Base-by-base conservation (phyloP, 2,113 vertebrate genomes). In the Menidia beryllina region DNA sequence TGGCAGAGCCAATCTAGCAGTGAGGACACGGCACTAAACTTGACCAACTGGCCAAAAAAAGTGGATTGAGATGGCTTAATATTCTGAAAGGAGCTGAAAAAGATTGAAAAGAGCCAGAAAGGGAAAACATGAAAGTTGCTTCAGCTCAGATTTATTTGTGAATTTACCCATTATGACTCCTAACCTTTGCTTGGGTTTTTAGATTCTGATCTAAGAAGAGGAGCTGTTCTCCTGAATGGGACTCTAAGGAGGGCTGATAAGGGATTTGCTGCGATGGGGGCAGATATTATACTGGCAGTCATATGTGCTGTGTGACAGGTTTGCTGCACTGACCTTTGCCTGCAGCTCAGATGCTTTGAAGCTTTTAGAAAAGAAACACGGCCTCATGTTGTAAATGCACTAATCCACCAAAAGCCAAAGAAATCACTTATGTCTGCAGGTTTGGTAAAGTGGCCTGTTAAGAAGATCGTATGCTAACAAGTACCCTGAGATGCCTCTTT, bases 381-480 rank as follows among this genome's bases (percentile, higher is more conserved):
- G 7, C 43, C 25, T 45, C 27, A 47, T 30, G n/a, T 48, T 60
- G 11, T 51, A 48, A 49, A 45, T 15, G 11, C 24, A 65, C 43
- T 48, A 55, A n/a, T 9, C 2, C 14, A 23, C 17, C 45, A 54
- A 2, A 45, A 61, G 11, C 10, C n/a, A 20, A 34, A 43, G 24
- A 39, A 47, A 30, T 53, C 12, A 0, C 24, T 8, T 61, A 36
- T 66, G 2, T 62, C 7, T 2, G 3, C 20, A 43, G 23, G 25
- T 61, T 60, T 58, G 19, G 54, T 72, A 11, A 52, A 63, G 30
- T 34, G 20, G 3, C 21, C 12, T 50, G 1, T 77, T 49, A 43
- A 45, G 53, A 52, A 47, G 17, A 14, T 30, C 48, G 6, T 23
- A 50, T 51, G 49, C 56, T n/a, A 10, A 62, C 55, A 59, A 21